Evolutionary conservation across 2,888 invertebrate genomes (phyloP), one percentile per base, ranked within the genome.

Genomic region (Holacanthella duospinosa): DNA sequence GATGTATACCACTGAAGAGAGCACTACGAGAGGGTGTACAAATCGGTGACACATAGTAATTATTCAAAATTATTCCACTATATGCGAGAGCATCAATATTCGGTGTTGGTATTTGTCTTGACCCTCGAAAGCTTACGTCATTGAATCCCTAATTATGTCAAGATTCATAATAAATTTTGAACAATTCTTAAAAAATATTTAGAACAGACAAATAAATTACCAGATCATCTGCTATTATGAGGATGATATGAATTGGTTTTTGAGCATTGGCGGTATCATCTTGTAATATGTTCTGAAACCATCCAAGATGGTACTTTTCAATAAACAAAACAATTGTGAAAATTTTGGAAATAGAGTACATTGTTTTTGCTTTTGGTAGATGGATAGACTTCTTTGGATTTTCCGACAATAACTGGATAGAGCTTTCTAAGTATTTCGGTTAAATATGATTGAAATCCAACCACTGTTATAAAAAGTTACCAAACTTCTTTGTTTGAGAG

Each of bases 91-190:
- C 87, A 77, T 94, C 94, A 68, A 94, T 87, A 77, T 93, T 93
- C 0, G 93, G 93, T 1, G 94, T 94, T 29, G 88, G 88, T 69
- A 94, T 89, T 79, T 91, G 85, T 19, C 85, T 83, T 0, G 90
- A 89, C 1, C 93, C 93, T 76, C 91, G 93, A 78, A 91, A 94
- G 19, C 92, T 87, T 1, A 93, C 88, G 78, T 94, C 93, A 76
- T 93, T 92, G 84, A 89, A 94, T 3, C 94, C 94, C 93, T 93
- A 29, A 19, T 26, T 29, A 55, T 55, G 29, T 25, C n/a, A 9
- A 26, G 24, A 60, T 28, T 29, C 25, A 9, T 27, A 1, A 43
- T 36, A 28, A 21, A 2, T 29, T n/a, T 9, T 29, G 12, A 29
- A 57, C 4, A 26, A n/a, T 9, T 19, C 21, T 24, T 9, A 44